A percentile compares a stretch with the other conserved stretches of the same genome.
These are phyloP conservation scores for Hyla sarda DNA, from an alignment of 2,113 vertebrate species.

Conservation along the genomic window DNA sequence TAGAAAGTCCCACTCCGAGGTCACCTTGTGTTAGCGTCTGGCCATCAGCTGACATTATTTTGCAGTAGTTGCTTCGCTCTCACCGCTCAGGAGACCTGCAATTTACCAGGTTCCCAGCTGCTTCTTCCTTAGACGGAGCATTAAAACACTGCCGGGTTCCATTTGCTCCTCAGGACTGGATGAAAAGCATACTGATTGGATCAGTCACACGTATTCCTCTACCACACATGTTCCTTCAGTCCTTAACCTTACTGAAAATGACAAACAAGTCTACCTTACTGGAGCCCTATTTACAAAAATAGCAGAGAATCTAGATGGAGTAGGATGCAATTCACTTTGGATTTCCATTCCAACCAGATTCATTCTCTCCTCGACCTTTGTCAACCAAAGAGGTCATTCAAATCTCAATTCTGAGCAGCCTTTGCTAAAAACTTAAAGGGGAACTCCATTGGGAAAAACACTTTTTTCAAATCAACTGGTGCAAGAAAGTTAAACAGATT, in stretches of 20 bases:
- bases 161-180: constrained; percentile 20
- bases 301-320: not conserved
- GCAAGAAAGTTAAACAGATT: no score
- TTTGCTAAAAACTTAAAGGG: no score
- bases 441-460: no score
- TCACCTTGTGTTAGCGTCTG: constrained; percentile 17
- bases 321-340: not conserved
- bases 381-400: not conserved
- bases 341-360: not conserved
- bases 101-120: constrained; percentile 26
- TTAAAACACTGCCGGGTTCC: constrained; percentile 17
- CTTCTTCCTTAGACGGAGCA: not conserved
- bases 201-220: constrained; percentile 15
- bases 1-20: not conserved
- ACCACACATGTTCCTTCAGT: constrained; percentile 17
- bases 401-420: not conserved
- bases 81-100: constrained; percentile 35
- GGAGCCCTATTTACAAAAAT: not conserved
- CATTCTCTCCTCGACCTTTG: not conserved
- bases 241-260: constrained; percentile 17
- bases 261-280: not conserved
- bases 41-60: constrained; percentile 9
- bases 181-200: constrained; percentile 43
- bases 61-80: not conserved
- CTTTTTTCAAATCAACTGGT: no score